phyloP scores from a whole-genome alignment of 2,888 invertebrate genomes.

The Caenorhabditis angaria region DNA sequence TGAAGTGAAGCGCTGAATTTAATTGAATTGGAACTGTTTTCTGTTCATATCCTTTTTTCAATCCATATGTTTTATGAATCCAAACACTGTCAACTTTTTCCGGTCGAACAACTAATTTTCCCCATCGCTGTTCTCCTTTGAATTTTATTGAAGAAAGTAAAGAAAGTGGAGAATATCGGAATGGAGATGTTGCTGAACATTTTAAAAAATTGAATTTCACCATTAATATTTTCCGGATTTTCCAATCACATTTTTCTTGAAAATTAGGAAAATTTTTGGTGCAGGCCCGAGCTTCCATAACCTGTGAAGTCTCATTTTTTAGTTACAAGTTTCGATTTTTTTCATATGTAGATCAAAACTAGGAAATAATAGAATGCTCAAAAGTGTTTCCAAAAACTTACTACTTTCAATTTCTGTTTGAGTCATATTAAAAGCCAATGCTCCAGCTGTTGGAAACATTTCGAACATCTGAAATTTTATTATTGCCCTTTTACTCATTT shows the following conservation, averaged over 20 bases:
- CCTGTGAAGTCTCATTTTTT: no score
- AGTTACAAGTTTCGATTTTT: no score
- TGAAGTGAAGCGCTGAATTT: conserved; percentile 48
- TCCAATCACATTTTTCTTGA: no score
- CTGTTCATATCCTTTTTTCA: conserved; percentile 38
- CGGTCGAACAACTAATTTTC: conserved; percentile 53
- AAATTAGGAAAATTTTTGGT: no score
- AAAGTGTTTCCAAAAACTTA: conserved; percentile 14
- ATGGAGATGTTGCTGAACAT: conserved; percentile 22
- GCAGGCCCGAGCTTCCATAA: no score
- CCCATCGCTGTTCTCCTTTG: conserved; percentile 49
- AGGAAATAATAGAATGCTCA: no score
- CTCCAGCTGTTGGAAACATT: conserved; percentile 47
- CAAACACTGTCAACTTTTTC: conserved; percentile 62
- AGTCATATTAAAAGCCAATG: conserved; percentile 54
- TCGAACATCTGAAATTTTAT: conserved; percentile 41
- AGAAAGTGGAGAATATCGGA: conserved; percentile 22
- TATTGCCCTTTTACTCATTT: no score
- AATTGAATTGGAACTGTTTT: conserved; percentile 42
- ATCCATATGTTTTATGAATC: conserved; percentile 61
- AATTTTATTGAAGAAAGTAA: conserved; percentile 28
- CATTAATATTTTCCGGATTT: no score
- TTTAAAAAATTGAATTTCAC: neutral
- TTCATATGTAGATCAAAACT: no score
- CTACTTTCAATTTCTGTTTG: conserved; percentile 39